These are phyloP conservation scores for Cairina moschata DNA, from an alignment of 2,113 vertebrate genomes.

Conservation along the genomic window DNA sequence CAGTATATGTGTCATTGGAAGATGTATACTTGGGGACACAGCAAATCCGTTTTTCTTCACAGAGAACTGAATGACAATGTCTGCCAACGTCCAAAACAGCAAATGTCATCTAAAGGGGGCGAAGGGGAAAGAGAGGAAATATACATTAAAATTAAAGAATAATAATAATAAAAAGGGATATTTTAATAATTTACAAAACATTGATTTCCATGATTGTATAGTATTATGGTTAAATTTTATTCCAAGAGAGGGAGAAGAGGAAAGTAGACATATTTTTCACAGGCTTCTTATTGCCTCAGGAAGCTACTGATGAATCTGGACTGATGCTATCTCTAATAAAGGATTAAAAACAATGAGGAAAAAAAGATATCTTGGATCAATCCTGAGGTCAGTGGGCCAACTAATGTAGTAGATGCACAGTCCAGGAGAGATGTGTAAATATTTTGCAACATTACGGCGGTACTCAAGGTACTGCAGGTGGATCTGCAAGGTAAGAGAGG, in stretches of 20 bases:
- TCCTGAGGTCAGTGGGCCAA: neutral
- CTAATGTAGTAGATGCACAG: neutral
- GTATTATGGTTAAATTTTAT: neutral
- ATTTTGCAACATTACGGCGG: neutral
- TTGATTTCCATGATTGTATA: neutral
- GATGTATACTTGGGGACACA: neutral
- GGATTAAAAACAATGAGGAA: neutral
- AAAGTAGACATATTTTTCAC: neutral
- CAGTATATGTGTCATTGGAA: neutral
- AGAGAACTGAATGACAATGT: neutral
- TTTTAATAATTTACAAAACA: neutral
- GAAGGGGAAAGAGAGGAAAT: too few species aligned
- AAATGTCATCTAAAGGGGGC: neutral
- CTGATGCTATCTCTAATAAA: neutral
- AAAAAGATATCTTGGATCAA: rapidly evolving
- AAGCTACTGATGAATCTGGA: neutral
- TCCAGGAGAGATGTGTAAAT: neutral
- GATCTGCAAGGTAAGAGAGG: neutral
- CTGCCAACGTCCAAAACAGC: neutral
- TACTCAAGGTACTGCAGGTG: neutral
- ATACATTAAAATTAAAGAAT: neutral
- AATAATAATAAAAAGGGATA: neutral
- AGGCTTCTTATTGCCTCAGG: neutral
- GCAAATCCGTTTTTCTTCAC: neutral
- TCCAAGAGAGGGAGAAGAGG: neutral